phyloP scores from a whole-genome alignment of 2,888 invertebrate genomes.

The Synanthedon andrenaeformis region DNA sequence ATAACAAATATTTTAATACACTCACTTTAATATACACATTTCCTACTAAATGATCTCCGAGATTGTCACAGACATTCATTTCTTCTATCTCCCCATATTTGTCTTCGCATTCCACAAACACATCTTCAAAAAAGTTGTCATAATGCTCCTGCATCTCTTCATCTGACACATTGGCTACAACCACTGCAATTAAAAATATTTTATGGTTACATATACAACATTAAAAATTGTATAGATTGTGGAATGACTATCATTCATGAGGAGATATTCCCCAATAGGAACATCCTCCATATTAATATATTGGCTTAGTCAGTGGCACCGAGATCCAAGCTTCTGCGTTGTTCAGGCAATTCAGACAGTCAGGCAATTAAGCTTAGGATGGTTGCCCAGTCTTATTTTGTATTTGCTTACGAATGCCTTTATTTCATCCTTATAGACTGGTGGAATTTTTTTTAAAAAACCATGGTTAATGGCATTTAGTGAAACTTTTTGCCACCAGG shows the following conservation, averaged over 20 bases:
- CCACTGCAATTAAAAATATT: constrained; percentile 69
- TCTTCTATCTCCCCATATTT: constrained; percentile 99
- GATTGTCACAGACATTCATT: constrained; percentile 99
- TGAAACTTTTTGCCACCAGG: no score
- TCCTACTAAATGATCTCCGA: constrained; percentile 98
- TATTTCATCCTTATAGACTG: no score
- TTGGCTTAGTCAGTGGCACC: no score
- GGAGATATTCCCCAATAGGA: no score
- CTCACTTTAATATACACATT: constrained; percentile 98
- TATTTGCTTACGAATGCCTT: no score
- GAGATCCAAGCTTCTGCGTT: no score
- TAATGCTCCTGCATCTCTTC: constrained; percentile 99
- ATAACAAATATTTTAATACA: constrained; percentile 1
- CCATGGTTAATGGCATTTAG: no score
- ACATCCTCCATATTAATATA: no score
- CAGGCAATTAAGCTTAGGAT: no score
- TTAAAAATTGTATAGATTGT: not conserved
- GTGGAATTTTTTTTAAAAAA: no score
- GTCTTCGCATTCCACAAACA: constrained; percentile 98
- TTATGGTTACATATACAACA: constrained; percentile 2
- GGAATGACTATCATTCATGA: not conserved
- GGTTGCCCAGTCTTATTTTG: no score
- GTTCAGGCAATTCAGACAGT: no score
- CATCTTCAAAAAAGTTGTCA: constrained; percentile 99
- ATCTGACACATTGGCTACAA: constrained; percentile 94